Base-by-base conservation (phyloP, 2,113 vertebrate species). In the Pardalotus punctatus region DNA sequence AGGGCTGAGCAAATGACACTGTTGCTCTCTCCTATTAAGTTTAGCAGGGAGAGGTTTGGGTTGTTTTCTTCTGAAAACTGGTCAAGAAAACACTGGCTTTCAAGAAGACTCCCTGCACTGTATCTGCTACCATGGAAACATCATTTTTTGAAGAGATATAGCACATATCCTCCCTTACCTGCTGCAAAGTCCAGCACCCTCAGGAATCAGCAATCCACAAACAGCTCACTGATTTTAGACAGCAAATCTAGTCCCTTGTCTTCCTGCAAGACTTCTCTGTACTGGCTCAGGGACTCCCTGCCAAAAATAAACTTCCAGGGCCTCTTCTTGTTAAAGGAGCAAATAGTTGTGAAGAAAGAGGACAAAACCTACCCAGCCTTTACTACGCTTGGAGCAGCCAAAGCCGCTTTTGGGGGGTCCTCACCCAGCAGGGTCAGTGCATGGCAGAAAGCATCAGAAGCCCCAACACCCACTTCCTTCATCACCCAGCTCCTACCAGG, bases 71-170 rank as follows among this genome's bases (percentile, higher is more conserved):
- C 42, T 33, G 73, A 72, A 94, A 92, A 45, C 36, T 83, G 65
- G 60, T 91, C 71, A 91, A 71, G 66, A 66, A 88, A 71, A 60
- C 23, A 38, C 1, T 69, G 57, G 27, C 40, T 91, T 90, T 93
- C 86, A 81, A 19, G 38, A 85, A 43, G 58, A 72, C 21, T 84
- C 62, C 58, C 67, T 83, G 70, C 61, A 76, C 36, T 66, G n/a
- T 40, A 83, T 62, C 81, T 93, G 93, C 91, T 97, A 80, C 87
- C 92, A 96, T 70, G 86, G 94, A 92, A 97, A 94, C 60, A 54
- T 33, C 16, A 73, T 28, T 77, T 95, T 65, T 66, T 58, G 47
- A 86, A 86, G 43, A 72, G 47, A 58, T 42, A 47, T 1, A 74
- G 80, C 70, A 36, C 40, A 60, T 67, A 78, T 3, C n/a, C 53